Evolutionary conservation across 2,797 vertebrate genomes (phyloP).

Genomic region (Botia almorhae): DNA sequence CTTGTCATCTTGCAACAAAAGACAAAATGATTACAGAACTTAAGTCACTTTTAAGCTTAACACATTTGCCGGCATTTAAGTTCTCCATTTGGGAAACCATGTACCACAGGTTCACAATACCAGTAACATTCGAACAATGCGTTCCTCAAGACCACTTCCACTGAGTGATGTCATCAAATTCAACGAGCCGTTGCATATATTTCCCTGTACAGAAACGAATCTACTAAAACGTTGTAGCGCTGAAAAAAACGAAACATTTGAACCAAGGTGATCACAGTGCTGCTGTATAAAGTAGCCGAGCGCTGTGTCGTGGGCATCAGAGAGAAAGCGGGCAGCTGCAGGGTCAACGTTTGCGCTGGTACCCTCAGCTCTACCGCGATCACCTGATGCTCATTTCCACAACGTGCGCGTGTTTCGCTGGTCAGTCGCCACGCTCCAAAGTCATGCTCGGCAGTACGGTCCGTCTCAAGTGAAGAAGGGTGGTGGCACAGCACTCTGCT

Average conservation of each 20-base stretch:
- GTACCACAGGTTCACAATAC: conserved; percentile 46
- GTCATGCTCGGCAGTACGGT: conserved; percentile 59
- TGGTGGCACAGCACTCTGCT: conserved; percentile 67
- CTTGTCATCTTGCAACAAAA: conserved; percentile 60
- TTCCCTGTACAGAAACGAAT: conserved; percentile 36
- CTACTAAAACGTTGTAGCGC: conserved; percentile 47
- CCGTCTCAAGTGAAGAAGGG: conserved; percentile 64
- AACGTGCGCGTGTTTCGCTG: conserved; percentile 19
- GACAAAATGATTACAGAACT: conserved; percentile 62
- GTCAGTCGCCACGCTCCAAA: conserved; percentile 56
- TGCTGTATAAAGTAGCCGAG: conserved; percentile 54
- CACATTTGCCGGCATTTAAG: conserved; percentile 33
- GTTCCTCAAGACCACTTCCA: conserved; percentile 41
- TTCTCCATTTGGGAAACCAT: conserved; percentile 12
- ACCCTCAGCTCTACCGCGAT: conserved; percentile 80
- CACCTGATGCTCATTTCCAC: conserved; percentile 60
- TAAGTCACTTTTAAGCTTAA: conserved; percentile 59
- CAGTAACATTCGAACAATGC: conserved; percentile 26
- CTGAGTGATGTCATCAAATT: conserved; percentile 43
- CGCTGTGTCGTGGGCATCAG: conserved; percentile 71
- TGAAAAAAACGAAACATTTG: conserved; percentile 26
- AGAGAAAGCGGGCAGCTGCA: conserved; percentile 83
- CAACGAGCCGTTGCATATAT: conserved; percentile 40
- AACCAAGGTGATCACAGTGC: conserved; percentile 59
- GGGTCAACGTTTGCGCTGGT: conserved; percentile 49